A percentile compares a stretch with the other conserved stretches of the same genome.
Evolutionary conservation across 2,113 vertebrate genomes (phyloP).

Genomic region (Cettia cetti): DNA sequence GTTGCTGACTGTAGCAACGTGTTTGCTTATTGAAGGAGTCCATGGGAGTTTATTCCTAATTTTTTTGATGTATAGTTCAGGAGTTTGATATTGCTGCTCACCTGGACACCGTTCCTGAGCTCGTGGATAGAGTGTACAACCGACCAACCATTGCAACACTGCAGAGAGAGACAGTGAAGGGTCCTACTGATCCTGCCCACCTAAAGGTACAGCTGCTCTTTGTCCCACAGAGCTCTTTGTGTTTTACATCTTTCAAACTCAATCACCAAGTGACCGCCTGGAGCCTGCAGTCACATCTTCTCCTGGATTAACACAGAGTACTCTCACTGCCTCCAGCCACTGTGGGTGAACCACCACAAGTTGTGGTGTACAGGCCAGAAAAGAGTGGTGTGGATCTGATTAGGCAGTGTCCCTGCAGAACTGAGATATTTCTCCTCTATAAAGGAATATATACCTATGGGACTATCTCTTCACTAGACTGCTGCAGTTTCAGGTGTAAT

Average conservation of each 20-base stretch:
- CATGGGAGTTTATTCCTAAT: neutral
- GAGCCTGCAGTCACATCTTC: neutral
- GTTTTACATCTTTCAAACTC: fast-evolving
- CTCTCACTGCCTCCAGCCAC: neutral
- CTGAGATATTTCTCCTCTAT: neutral
- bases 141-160: conserved; percentile 85
- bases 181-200: conserved; percentile 55
- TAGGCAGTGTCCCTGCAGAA: neutral
- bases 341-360: neutral
- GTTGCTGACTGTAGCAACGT: fast-evolving
- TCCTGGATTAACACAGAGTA: neutral
- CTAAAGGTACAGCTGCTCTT: conserved; percentile 71
- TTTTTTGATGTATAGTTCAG: conserved; percentile 70
- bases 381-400: neutral
- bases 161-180: conserved; percentile 80
- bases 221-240: neutral
- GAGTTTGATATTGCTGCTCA: conserved; percentile 85
- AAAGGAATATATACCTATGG: neutral
- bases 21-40: neutral
- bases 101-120: conserved; percentile 84
- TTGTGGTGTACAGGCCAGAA: neutral
- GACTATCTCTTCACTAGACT: neutral
- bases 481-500: neutral
- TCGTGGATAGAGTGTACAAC: conserved; percentile 87
- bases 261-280: neutral